Evolutionary conservation across 2,888 invertebrate species (phyloP).

Genomic region (Agrypnus murinus): DNA sequence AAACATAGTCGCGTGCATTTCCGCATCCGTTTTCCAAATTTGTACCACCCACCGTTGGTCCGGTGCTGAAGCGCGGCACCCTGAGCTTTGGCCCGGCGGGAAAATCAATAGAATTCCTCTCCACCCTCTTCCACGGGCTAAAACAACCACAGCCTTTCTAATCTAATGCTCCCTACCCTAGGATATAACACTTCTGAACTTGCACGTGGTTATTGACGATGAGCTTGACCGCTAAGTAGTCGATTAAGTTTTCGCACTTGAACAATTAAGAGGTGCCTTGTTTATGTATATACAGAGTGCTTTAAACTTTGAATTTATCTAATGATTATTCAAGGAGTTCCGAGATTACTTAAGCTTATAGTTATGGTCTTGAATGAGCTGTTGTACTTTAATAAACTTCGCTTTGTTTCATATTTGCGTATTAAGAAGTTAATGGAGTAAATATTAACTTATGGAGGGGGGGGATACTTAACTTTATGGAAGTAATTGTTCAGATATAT

Average conservation of each 20-base stretch:
- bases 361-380: background rate
- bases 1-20: constrained; percentile 29
- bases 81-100: constrained; percentile 49
- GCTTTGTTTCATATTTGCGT: too few species aligned
- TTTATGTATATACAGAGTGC: background rate
- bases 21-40: constrained; percentile 33
- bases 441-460: too few species aligned
- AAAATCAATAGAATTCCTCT: constrained; percentile 54
- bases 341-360: background rate
- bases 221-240: constrained; percentile 25
- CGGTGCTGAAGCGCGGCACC: constrained; percentile 34
- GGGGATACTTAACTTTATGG: too few species aligned
- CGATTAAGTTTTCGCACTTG: constrained; percentile 26
- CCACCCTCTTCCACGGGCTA: constrained; percentile 43
- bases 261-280: constrained; percentile 26
- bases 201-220: constrained; percentile 31
- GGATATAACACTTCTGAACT: constrained; percentile 29
- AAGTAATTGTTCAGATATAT: too few species aligned
- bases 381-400: background rate
- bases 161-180: constrained; percentile 46
- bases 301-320: background rate
- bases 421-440: background rate
- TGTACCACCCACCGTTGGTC: constrained; percentile 35
- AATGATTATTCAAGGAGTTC: background rate
- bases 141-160: constrained; percentile 52